Evolutionary conservation across 1,140 invertebrate genomes (phyloP).

Genomic region (Leptoteleia sp.): DNA sequence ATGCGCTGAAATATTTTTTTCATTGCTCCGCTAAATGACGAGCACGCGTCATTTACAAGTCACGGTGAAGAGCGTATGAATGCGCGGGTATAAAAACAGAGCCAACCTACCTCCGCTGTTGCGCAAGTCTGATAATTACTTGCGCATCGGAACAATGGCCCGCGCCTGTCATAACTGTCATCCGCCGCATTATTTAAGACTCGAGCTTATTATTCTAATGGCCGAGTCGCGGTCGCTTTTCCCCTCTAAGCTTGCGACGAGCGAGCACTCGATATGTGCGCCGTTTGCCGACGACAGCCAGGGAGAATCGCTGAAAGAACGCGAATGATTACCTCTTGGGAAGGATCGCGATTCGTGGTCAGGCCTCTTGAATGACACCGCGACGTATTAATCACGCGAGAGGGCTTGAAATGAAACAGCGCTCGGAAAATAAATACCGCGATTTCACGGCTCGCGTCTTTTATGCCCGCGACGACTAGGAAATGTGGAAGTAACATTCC

Average conservation of each 20-base stretch:
- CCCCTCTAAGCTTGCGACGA: conserved; percentile 10
- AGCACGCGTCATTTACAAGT: conserved; percentile 49
- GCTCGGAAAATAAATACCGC: conserved; percentile 51
- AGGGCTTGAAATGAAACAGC: conserved; percentile 33
- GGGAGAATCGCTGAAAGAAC: conserved; percentile 59
- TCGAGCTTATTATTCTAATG: conserved; percentile 75
- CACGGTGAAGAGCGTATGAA: conserved; percentile 22
- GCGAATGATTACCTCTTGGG: conserved; percentile 58
- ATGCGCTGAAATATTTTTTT: conserved; percentile 40
- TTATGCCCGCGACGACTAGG: conserved; percentile 22
- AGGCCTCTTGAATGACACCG: conserved; percentile 56
- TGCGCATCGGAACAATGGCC: conserved; percentile 71
- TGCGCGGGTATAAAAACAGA: conserved; percentile 8
- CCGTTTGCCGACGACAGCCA: conserved; percentile 53
- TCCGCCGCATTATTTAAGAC: conserved; percentile 74
- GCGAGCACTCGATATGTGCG: conserved; percentile 19
- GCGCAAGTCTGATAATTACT: conserved; percentile 72
- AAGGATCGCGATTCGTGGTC: conserved; percentile 42
- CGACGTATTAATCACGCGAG: conserved; percentile 59
- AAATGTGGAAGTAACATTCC: conserved; percentile 29
- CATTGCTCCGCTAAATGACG: conserved; percentile 69
- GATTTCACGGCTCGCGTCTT: conserved; percentile 49
- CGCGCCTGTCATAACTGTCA: conserved; percentile 75
- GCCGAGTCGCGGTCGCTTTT: conserved; percentile 51
- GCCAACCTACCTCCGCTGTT: conserved; percentile 19